These are phyloP conservation scores for Urosaurus nigricauda DNA, from an alignment of 2,797 vertebrate genomes.

Conservation along the genomic window DNA sequence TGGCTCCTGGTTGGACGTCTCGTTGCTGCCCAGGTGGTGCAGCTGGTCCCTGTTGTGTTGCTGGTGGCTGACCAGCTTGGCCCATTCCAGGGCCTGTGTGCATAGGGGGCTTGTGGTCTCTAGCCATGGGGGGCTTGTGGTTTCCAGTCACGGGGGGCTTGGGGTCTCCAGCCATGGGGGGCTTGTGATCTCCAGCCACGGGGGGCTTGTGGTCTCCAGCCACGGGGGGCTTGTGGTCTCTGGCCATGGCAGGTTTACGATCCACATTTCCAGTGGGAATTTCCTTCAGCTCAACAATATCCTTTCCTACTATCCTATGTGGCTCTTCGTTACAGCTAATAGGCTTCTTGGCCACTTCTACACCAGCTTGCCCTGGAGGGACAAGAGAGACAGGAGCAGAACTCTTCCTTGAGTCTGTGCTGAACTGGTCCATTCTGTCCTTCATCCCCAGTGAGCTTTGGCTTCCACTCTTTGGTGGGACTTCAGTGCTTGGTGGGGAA, in stretches of 20 bases:
- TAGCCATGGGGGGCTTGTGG: not conserved
- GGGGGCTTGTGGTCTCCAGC: not conserved
- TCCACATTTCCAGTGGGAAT: not conserved
- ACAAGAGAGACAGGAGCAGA: constrained; percentile 25
- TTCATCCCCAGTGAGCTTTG: constrained; percentile 39
- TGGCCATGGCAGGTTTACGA: constrained; percentile 29
- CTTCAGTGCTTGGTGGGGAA: constrained; percentile 48
- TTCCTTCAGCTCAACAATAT: not conserved
- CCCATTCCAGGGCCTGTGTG: constrained; percentile 31
- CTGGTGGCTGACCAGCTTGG: constrained; percentile 24
- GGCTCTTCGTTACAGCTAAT: constrained; percentile 49
- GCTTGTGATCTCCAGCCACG: not conserved
- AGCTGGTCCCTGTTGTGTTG: not conserved
- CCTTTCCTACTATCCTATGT: constrained; percentile 11
- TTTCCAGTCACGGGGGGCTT: not conserved
- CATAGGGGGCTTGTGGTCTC: constrained; percentile 28
- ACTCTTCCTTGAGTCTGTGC: constrained; percentile 46
- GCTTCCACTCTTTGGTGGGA: constrained; percentile 34
- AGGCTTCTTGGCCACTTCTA: constrained; percentile 51
- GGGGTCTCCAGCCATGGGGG: not conserved
- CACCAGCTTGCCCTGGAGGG: constrained; percentile 44
- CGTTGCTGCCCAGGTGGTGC: constrained; percentile 48
- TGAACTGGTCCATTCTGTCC: constrained; percentile 35
- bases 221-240: not conserved
- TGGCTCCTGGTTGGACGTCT: constrained; percentile 19